Evolutionary conservation across 2,888 invertebrate species (phyloP).

Genomic region (Biston betularia): DNA sequence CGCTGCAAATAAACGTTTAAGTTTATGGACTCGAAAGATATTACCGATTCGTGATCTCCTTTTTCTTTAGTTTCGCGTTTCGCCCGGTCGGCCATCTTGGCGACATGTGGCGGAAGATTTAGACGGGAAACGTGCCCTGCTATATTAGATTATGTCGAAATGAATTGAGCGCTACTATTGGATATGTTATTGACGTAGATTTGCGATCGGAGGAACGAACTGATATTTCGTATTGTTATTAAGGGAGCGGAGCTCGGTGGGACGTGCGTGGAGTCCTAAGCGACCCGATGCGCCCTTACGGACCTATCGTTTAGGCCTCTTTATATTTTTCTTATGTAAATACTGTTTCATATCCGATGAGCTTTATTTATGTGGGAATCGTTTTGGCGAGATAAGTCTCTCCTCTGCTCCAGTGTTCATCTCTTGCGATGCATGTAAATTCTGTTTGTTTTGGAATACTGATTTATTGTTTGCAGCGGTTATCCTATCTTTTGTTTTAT

Average conservation of each 20-base stretch:
- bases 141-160: conserved; percentile 86
- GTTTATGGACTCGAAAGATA: conserved; percentile 86
- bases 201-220: conserved; percentile 86
- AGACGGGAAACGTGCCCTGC: conserved; percentile 85
- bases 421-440: conserved; percentile 78
- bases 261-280: conserved; percentile 77
- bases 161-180: conserved; percentile 86
- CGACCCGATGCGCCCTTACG: conserved; percentile 78
- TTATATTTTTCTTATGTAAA: conserved; percentile 87
- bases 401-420: conserved; percentile 75
- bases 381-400: conserved; percentile 85
- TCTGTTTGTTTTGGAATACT: conserved; percentile 71
- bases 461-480: conserved; percentile 65
- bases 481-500: conserved; percentile 47
- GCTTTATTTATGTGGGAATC: conserved; percentile 87
- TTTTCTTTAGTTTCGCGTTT: conserved; percentile 83
- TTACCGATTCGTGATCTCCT: conserved; percentile 86
- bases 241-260: conserved; percentile 73
- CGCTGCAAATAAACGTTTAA: conserved; percentile 86
- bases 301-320: conserved; percentile 85
- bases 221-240: conserved; percentile 87
- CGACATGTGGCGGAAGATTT: conserved; percentile 86
- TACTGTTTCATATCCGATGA: conserved; percentile 85
- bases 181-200: conserved; percentile 87
- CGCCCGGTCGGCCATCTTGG: conserved; percentile 84